phyloP scores from a whole-genome alignment of 2,888 invertebrate species.

The Frankliniella fusca region DNA sequence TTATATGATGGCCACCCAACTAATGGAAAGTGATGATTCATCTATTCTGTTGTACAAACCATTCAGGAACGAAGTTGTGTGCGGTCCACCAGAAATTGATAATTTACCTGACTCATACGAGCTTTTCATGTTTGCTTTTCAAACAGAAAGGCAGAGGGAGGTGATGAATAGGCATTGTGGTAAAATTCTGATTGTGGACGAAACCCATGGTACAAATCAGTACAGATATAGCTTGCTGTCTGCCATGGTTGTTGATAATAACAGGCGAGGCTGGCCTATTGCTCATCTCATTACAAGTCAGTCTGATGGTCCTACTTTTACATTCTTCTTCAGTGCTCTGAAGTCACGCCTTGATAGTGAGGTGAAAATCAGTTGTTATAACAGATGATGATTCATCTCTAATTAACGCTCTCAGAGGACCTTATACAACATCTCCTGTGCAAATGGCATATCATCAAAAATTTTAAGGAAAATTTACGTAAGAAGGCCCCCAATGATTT shows the following conservation, averaged over 20 bases:
- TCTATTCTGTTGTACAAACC: background rate
- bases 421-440: slow-evolving; percentile 12
- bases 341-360: background rate
- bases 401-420: slow-evolving; percentile 22
- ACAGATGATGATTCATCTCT: slow-evolving; percentile 32
- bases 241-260: slow-evolving; percentile 29
- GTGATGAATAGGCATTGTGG: background rate
- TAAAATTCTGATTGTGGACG: slow-evolving; percentile 11
- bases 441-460: slow-evolving; percentile 30
- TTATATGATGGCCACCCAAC: background rate
- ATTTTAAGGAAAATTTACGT: slow-evolving; percentile 13
- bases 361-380: slow-evolving; percentile 24
- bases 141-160: slow-evolving; percentile 30
- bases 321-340: slow-evolving; percentile 31
- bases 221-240: slow-evolving; percentile 30
- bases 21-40: background rate
- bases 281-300: slow-evolving; percentile 33
- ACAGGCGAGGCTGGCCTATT: slow-evolving; percentile 33
- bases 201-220: slow-evolving; percentile 33
- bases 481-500: slow-evolving; percentile 30
- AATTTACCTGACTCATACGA: slow-evolving; percentile 26
- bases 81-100: background rate
- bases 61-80: background rate
- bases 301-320: slow-evolving; percentile 29
- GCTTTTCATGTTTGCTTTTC: slow-evolving; percentile 32